Evolutionary conservation across 2,797 vertebrate species (phyloP).

Genomic region (Basileuterus tristriatus): DNA sequence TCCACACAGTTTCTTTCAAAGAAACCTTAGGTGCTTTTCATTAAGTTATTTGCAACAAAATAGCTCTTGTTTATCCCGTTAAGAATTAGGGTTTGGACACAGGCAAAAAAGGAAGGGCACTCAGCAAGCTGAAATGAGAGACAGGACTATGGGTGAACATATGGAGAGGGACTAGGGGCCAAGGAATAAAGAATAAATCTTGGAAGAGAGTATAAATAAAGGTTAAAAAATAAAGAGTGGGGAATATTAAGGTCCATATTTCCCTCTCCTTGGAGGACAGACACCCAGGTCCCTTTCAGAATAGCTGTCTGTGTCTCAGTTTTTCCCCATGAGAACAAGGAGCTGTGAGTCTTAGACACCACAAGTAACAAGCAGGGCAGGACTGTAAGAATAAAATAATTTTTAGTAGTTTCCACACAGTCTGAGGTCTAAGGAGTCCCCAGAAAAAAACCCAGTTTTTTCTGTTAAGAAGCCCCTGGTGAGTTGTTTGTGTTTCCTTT

Average conservation of each 20-base stretch:
- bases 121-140: not conserved
- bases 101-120: not conserved
- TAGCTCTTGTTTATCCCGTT: not conserved
- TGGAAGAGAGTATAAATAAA: not conserved
- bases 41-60: not conserved
- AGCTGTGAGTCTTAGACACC: not conserved
- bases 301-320: rapidly evolving
- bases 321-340: not conserved
- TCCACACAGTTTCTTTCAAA: not conserved
- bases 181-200: not conserved
- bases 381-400: rapidly evolving
- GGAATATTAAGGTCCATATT: not conserved
- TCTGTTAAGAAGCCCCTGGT: not conserved
- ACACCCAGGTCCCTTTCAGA: not conserved
- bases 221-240: not conserved
- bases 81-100: not conserved
- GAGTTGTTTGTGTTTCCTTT: not conserved
- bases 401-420: not conserved
- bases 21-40: not conserved
- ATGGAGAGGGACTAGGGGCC: not conserved
- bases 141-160: rapidly evolving
- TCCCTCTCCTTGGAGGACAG: not conserved
- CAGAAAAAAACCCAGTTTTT: not conserved
- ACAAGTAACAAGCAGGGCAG: not conserved
- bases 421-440: not conserved